These are phyloP conservation scores for Cynopterus brachyotis DNA, from an alignment of 2,113 vertebrate genomes.

Conservation along the genomic window DNA sequence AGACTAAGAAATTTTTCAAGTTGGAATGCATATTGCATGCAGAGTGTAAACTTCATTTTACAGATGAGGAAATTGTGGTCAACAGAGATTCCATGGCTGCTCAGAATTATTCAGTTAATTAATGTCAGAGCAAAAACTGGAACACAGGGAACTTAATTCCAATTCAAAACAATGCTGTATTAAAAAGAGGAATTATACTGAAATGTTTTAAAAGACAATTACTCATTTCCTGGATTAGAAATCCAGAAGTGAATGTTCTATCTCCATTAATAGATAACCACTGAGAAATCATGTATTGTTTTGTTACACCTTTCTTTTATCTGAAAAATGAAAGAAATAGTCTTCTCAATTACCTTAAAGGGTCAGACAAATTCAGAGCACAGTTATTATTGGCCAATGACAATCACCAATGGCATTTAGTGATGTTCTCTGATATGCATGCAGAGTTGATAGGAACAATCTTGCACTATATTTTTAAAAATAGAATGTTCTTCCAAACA, in stretches of 20 bases:
- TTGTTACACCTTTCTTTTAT: background rate
- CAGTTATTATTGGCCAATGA: background rate
- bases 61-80: background rate
- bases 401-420: background rate
- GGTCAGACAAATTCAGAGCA: background rate
- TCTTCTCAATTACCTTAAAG: background rate
- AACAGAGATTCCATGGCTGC: background rate
- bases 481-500: background rate
- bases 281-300: background rate
- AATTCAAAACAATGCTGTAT: background rate
- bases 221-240: constrained; percentile 8
- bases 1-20: background rate
- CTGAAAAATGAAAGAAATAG: background rate
- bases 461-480: background rate
- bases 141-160: background rate
- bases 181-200: background rate
- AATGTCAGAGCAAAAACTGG: background rate
- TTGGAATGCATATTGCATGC: background rate
- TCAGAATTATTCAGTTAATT: background rate
- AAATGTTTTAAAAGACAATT: background rate
- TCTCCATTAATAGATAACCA: background rate
- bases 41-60: background rate
- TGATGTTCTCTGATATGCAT: background rate
- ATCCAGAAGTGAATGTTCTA: background rate
- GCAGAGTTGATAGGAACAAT: background rate